phyloP scores from a whole-genome alignment of 2,888 invertebrate species.

The Drosophila sordidula region DNA sequence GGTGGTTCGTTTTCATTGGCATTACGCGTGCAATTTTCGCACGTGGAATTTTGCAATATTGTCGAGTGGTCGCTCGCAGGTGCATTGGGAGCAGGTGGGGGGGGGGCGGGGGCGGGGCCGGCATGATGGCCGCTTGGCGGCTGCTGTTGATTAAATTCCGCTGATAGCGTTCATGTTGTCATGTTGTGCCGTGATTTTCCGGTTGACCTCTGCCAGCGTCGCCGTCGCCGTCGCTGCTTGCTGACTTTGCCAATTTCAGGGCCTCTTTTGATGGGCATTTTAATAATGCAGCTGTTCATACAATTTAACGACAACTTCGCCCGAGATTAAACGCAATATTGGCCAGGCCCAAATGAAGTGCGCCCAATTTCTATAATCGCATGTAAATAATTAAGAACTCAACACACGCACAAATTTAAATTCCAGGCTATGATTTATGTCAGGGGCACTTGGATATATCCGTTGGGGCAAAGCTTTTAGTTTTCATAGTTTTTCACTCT shows the following conservation, averaged over 20 bases:
- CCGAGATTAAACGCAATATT: background rate
- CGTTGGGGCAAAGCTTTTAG: slow-evolving; percentile 31
- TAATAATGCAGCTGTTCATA: slow-evolving; percentile 64
- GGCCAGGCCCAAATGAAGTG: slow-evolving; percentile 50
- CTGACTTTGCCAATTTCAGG: slow-evolving; percentile 41
- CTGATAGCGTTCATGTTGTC: slow-evolving; percentile 66
- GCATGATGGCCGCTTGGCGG: slow-evolving; percentile 22
- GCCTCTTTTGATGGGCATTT: slow-evolving; percentile 63
- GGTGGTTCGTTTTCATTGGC: slow-evolving; percentile 60
- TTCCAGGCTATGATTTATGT: slow-evolving; percentile 51
- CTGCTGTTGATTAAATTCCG: slow-evolving; percentile 74
- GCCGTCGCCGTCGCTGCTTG: slow-evolving; percentile 1
- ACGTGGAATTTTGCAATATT: slow-evolving; percentile 76
- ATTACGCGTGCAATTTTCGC: slow-evolving; percentile 72
- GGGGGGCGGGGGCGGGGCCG: background rate
- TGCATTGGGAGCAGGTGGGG: background rate
- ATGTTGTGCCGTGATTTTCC: slow-evolving; percentile 68
- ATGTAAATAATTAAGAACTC: slow-evolving; percentile 64
- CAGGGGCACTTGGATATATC: slow-evolving; percentile 57
- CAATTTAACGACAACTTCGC: slow-evolving; percentile 39
- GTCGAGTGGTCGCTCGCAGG: slow-evolving; percentile 39
- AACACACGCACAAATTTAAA: slow-evolving; percentile 38
- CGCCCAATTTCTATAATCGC: slow-evolving; percentile 51
- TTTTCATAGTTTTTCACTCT: slow-evolving; percentile 18
- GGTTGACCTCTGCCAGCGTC: slow-evolving; percentile 54